Percentiles rank a stretch among this genome's conserved stretches.
phyloP scores from a whole-genome alignment of 1,140 invertebrate species.

The Lepidostoma basale region DNA sequence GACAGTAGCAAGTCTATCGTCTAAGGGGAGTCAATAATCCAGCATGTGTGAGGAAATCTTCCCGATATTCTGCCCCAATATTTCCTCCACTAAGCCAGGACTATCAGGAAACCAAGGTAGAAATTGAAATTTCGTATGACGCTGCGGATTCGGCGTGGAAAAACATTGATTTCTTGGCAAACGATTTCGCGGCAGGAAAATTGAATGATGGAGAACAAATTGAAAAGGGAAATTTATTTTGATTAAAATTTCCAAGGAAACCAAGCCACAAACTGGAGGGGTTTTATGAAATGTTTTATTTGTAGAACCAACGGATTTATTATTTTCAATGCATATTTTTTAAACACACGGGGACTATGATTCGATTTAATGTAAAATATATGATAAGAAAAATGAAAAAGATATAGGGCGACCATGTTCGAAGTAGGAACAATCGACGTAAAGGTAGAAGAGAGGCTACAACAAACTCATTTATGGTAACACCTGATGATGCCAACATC shows the following conservation, averaged over 20 bases:
- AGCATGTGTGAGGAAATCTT: slow-evolving; percentile 9
- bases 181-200: slow-evolving; percentile 13
- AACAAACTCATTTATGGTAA: too few relatives aligned
- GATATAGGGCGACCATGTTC: too few relatives aligned
- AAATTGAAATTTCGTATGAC: slow-evolving; percentile 28
- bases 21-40: slow-evolving; percentile 22
- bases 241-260: slow-evolving; percentile 20
- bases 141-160: slow-evolving; percentile 9
- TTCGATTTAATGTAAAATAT: too few relatives aligned
- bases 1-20: slow-evolving; percentile 11
- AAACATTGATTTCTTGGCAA: slow-evolving; percentile 24
- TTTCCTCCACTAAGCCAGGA: slow-evolving; percentile 13
- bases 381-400: too few relatives aligned
- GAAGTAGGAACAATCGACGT: too few relatives aligned
- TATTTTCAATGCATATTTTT: too few relatives aligned
- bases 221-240: slow-evolving; percentile 24
- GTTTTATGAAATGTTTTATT: too few relatives aligned
- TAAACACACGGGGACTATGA: too few relatives aligned
- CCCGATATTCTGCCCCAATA: not conserved
- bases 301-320: too few relatives aligned
- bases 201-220: slow-evolving; percentile 25
- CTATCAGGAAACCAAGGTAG: not conserved
- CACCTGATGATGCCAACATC: too few relatives aligned
- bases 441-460: too few relatives aligned
- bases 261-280: too few relatives aligned